Evolutionary conservation across 2,888 invertebrate species (phyloP).

Genomic region (Brenthis hecate): DNA sequence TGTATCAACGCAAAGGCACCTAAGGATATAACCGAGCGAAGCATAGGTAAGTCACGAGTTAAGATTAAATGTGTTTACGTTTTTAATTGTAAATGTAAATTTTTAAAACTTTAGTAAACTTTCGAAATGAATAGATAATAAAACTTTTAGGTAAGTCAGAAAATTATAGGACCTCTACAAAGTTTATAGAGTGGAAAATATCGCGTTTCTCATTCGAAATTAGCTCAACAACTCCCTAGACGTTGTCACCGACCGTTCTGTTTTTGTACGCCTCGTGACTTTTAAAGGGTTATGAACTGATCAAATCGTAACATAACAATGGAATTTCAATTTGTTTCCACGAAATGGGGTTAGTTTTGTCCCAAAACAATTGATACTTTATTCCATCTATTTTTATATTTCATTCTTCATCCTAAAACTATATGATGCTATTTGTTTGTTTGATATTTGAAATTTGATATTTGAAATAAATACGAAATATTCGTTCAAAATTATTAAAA

Average conservation of each 20-base stretch:
- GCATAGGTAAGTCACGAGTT: no score
- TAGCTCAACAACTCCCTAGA: constrained; percentile 42
- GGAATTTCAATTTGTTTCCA: constrained; percentile 24
- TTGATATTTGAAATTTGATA: no score
- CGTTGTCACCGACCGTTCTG: constrained; percentile 28
- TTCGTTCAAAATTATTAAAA: no score
- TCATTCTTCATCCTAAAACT: not conserved
- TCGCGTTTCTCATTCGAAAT: constrained; percentile 45
- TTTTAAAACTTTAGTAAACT: constrained; percentile 6
- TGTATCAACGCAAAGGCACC: no score
- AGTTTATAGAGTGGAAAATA: constrained; percentile 51
- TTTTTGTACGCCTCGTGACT: constrained; percentile 35
- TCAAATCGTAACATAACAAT: constrained; percentile 29
- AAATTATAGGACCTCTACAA: constrained; percentile 31
- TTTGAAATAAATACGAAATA: no score
- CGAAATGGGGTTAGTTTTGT: constrained; percentile 30
- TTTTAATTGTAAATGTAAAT: constrained; percentile 15
- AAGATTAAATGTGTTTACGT: not conserved
- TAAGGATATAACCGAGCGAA: no score
- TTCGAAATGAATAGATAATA: constrained; percentile 13
- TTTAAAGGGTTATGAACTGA: constrained; percentile 36
- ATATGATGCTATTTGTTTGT: not conserved
- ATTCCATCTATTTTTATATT: not conserved
- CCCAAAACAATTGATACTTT: constrained; percentile 11
- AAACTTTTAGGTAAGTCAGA: constrained; percentile 16